These are phyloP conservation scores for Meriones psammophilus DNA, from an alignment of 2,797 vertebrate genomes.

Conservation along the genomic window DNA sequence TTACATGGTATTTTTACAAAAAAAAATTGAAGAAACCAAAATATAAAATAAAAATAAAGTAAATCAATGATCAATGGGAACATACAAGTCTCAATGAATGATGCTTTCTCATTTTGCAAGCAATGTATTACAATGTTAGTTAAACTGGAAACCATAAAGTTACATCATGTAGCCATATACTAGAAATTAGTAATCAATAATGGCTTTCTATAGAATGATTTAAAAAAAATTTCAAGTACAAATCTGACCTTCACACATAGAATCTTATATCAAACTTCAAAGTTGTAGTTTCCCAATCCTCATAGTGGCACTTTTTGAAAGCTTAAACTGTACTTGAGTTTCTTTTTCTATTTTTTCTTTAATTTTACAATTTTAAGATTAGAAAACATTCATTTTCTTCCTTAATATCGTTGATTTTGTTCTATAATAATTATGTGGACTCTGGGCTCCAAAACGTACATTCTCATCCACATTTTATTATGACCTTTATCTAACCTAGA, in stretches of 20 bases:
- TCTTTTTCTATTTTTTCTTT: not conserved
- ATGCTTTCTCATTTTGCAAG: not conserved
- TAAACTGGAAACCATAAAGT: conserved; percentile 12
- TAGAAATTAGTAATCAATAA: not conserved
- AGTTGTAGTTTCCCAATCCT: not conserved
- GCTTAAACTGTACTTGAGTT: not conserved
- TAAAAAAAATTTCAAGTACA: not conserved
- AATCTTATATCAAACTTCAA: not conserved
- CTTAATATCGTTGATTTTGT: not conserved
- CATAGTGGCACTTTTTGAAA: not conserved
- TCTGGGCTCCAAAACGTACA: not conserved
- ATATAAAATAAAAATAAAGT: not conserved
- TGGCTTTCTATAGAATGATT: not conserved
- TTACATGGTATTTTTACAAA: too few species aligned
- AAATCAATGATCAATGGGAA: not conserved
- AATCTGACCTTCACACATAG: not conserved
- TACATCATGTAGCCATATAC: not conserved
- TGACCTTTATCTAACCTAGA: not conserved
- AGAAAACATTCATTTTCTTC: not conserved
- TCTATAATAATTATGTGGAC: not conserved
- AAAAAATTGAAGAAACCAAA: not conserved
- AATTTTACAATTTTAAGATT: not conserved
- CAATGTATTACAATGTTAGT: not conserved
- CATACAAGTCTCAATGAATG: not conserved
- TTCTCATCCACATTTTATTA: not conserved